Conservation (phyloP, 2,113 vertebrate species). For the Panurus biarmicus region DNA sequence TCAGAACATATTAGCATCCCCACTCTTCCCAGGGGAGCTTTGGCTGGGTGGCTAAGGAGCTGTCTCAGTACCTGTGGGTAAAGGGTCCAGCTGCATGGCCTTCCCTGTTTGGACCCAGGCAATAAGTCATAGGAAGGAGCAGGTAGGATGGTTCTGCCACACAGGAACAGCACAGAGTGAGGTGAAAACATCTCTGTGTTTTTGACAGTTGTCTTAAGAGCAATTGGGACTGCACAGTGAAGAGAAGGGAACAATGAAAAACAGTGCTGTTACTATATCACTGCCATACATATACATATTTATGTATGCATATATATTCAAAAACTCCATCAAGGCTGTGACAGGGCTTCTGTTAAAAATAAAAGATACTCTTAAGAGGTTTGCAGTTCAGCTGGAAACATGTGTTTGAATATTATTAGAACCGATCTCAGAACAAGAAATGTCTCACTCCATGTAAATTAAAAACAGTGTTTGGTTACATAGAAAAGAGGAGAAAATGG, state of each 20-base stretch:
- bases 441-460: neutral
- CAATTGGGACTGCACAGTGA: neutral
- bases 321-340: neutral
- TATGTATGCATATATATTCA: neutral
- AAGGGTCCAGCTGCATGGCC: neutral
- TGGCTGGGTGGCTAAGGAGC: neutral
- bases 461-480: neutral
- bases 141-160: neutral
- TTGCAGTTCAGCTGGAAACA: neutral
- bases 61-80: neutral
- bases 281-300: neutral
- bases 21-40: neutral
- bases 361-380: neutral
- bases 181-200: neutral
- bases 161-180: neutral
- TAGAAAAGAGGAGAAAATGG: neutral
- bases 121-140: neutral
- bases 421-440: neutral
- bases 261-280: neutral
- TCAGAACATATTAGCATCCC: neutral
- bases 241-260: neutral
- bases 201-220: neutral
- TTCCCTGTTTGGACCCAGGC: neutral
- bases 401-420: neutral
- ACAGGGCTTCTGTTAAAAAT: neutral